A percentile compares a stretch with the other conserved stretches of the same genome.
These are phyloP conservation scores for Limnephilus auricula DNA, from an alignment of 2,888 invertebrate species.

Conservation along the genomic window DNA sequence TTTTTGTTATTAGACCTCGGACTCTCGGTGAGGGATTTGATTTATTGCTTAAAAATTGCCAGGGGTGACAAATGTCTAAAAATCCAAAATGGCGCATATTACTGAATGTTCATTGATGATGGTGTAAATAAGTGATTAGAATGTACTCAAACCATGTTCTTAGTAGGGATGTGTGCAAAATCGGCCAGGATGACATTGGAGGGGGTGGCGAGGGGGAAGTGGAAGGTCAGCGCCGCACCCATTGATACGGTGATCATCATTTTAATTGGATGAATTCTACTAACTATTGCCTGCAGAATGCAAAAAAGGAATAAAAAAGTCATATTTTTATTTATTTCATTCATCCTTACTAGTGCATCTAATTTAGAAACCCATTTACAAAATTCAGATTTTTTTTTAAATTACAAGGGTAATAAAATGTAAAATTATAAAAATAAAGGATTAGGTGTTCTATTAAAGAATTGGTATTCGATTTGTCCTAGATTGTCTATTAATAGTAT, in stretches of 20 bases:
- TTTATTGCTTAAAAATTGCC: too few relatives aligned
- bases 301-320: not conserved
- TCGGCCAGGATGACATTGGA: slow-evolving; percentile 33
- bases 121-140: not conserved
- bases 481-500: too few relatives aligned
- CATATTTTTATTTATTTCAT: not conserved
- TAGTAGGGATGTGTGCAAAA: slow-evolving; percentile 40
- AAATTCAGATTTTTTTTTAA: too few relatives aligned
- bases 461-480: too few relatives aligned
- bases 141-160: slow-evolving; percentile 45
- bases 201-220: slow-evolving; percentile 39
- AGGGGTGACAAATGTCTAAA: too few relatives aligned
- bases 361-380: not conserved
- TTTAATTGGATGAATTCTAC: slow-evolving; percentile 37
- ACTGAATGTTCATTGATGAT: not conserved
- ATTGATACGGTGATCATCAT: slow-evolving; percentile 45
- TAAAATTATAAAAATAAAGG: too few relatives aligned
- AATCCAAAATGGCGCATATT: not conserved
- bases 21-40: too few relatives aligned
- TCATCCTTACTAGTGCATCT: not conserved
- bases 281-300: slow-evolving; percentile 33
- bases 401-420: too few relatives aligned
- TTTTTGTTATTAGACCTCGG: too few relatives aligned
- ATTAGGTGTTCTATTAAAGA: too few relatives aligned
- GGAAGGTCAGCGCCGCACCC: slow-evolving; percentile 46